A percentile compares a stretch with the other conserved stretches of the same genome.
Evolutionary conservation across 2,113 vertebrate species (phyloP).

Genomic region (Tursiops truncatus): DNA sequence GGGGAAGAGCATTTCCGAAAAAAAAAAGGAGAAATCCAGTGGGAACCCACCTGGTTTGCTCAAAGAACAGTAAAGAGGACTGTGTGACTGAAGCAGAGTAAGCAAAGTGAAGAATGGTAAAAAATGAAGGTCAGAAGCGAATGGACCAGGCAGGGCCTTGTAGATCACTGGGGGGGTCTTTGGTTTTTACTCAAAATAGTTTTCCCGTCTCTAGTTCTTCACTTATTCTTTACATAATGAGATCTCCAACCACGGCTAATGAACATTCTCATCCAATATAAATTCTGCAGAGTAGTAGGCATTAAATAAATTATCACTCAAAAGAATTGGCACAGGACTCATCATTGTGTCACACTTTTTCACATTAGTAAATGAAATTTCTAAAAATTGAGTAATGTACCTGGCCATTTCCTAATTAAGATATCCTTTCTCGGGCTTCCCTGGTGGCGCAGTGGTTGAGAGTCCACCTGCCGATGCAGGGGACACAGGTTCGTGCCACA

Average conservation of each 20-base stretch:
- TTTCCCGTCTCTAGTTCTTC: background rate
- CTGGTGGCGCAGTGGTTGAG: too few relatives aligned
- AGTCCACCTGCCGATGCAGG: too few relatives aligned
- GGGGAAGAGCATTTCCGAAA: background rate
- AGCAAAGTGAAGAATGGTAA: background rate
- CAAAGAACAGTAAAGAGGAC: background rate
- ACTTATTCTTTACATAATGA: background rate
- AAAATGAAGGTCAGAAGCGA: background rate
- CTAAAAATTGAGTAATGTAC: background rate
- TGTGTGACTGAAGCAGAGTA: background rate
- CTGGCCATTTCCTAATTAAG: background rate
- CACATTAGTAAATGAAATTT: background rate
- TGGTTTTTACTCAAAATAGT: background rate
- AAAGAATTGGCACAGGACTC: background rate
- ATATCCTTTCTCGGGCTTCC: background rate
- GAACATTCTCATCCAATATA: background rate
- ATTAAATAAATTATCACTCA: background rate
- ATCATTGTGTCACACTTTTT: background rate
- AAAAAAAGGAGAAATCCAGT: background rate
- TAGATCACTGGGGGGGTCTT: background rate
- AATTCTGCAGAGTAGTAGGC: background rate
- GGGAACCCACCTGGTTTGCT: background rate
- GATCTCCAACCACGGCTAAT: background rate
- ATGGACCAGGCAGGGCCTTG: rapidly evolving
- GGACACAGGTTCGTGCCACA: too few relatives aligned